Conservation (phyloP, 1,140 invertebrate species). For the Caerostris darwini region DNA sequence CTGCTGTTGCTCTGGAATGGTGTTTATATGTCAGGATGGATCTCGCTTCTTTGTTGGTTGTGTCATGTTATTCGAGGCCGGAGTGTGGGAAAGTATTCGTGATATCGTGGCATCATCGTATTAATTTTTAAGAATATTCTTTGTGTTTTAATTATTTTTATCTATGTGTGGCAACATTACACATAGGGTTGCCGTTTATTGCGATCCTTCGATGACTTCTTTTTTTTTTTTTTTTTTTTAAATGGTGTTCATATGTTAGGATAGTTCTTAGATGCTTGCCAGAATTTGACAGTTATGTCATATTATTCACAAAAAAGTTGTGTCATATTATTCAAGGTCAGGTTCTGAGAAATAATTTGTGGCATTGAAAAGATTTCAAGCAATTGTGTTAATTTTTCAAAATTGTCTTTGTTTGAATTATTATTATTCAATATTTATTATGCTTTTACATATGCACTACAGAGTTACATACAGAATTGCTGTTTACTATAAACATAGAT, state of each 20-base stretch:
- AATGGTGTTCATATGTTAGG: constrained; percentile 38
- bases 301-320: no score
- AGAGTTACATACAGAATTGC: background rate
- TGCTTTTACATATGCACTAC: background rate
- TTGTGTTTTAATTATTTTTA: no score
- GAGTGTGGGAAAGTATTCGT: background rate
- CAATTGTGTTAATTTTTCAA: no score
- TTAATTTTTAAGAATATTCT: no score
- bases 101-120: no score
- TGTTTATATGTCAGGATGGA: constrained; percentile 43
- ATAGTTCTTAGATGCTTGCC: background rate
- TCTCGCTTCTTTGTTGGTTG: background rate
- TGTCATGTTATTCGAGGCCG: background rate
- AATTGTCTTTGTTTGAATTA: no score
- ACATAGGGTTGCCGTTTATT: constrained; percentile 49
- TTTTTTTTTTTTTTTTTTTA: no score
- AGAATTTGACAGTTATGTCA: background rate
- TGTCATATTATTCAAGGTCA: background rate
- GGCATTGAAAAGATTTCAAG: no score
- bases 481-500: no score
- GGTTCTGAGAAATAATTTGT: background rate
- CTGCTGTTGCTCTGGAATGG: constrained; percentile 36
- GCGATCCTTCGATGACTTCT: constrained; percentile 26
- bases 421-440: no score
- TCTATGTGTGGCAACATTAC: background rate